Percentiles rank a stretch among this genome's conserved stretches.
Conservation (phyloP, 2,797 vertebrate genomes). For the Cyclura pinguis region DNA sequence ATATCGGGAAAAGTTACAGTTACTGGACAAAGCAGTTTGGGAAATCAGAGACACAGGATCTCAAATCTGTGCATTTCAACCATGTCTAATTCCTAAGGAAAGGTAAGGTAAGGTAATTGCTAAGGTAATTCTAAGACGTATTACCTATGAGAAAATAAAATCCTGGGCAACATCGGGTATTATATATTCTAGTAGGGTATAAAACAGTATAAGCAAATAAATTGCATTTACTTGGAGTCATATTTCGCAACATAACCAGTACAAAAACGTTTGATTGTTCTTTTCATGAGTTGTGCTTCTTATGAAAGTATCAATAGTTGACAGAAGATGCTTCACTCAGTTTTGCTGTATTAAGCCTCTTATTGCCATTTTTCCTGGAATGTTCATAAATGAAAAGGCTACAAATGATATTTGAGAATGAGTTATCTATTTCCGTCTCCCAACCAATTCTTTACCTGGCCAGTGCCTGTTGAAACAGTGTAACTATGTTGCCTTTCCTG, state of each 20-base stretch:
- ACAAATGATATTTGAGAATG: neutral
- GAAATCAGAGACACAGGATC: no score
- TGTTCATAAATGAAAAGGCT: neutral
- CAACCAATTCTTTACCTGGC: neutral
- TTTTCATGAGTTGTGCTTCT: neutral
- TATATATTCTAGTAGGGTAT: no score
- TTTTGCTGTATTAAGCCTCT: neutral
- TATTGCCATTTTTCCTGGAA: neutral
- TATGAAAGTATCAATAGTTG: neutral
- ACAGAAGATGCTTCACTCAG: neutral
- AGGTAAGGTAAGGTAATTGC: no score
- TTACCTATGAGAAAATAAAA: no score
- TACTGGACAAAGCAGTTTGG: no score
- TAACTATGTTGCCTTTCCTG: slow-evolving; percentile 4
- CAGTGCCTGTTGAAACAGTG: neutral
- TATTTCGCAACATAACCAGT: neutral
- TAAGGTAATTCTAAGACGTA: no score
- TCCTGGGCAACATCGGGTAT: no score
- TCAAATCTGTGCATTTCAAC: no score
- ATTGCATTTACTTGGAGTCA: neutral
- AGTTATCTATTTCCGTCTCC: neutral
- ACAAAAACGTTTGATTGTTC: neutral
- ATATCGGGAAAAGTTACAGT: no score
- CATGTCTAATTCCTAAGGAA: no score
- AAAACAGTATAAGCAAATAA: neutral